Base-by-base conservation (phyloP, 2,797 vertebrate species). In the Botia almorhae region DNA sequence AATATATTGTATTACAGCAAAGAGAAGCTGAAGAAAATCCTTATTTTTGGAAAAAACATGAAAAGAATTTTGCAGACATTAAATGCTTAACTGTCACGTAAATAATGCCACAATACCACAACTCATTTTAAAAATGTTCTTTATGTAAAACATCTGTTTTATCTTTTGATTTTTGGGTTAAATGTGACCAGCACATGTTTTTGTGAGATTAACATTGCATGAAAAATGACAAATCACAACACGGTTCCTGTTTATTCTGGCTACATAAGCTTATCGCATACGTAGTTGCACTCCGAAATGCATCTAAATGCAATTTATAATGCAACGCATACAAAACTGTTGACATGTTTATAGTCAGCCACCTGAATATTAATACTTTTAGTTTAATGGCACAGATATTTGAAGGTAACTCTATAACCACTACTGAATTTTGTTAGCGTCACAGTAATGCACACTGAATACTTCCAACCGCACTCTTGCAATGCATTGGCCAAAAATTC, bases 321-420 rank as follows among this genome's bases (percentile, higher is more conserved):
- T 11, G 3, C 53, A 7, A 58, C 10, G 10, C 53, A 7, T 39
- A 61, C 21, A 50, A 46, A 46, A 46, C 8, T 16, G 26, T 39
- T 0, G 2, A 56, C n/a, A 19, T 26, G 56, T 60, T 76, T 23
- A 76, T 17, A 67, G 29, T n/a, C 39, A 76, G 48, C 60, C 53
- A 53, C 29, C 26, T 55, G 13, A 55, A 76, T 64, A 14, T 2
- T 12, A 67, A 55, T 36, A 76, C 19, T 26, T 36, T 19, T 67
- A 48, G n/a, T 67, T 56, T 67, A 56, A 53, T 76, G 50, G 74
- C 33, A 75, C 26, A 53, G 29, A 75, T 19, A 67, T 69, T 68
- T 68, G 55, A 76, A 68, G 63, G 48, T 51, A 55, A 39, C 19
- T 29, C 6, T 67, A 53, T 55, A n/a, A 7, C 4, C 29, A 19